These are phyloP conservation scores for Coleophora deauratella DNA, from an alignment of 2,888 invertebrate species.

Conservation along the genomic window DNA sequence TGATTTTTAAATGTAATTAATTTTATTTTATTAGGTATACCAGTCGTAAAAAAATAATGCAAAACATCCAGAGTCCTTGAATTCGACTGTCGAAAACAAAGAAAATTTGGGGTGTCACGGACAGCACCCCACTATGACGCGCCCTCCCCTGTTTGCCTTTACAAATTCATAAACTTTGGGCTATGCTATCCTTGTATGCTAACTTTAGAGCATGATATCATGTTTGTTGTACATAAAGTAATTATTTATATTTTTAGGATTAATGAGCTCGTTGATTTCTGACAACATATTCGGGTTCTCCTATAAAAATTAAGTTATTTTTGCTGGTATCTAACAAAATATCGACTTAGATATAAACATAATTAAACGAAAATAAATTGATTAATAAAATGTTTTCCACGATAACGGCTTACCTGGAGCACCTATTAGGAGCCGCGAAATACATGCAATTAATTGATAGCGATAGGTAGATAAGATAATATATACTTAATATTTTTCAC, in stretches of 20 bases:
- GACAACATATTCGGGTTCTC: too few species aligned
- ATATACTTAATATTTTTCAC: slow-evolving; percentile 32
- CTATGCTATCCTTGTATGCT: too few species aligned
- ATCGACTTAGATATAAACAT: too few species aligned
- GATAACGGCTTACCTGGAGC: slow-evolving; percentile 43
- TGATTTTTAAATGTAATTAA: too few species aligned
- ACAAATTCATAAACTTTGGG: not conserved
- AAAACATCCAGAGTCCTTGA: not conserved
- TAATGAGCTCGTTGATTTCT: too few species aligned
- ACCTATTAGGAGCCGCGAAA: slow-evolving; percentile 15
- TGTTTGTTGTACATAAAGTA: too few species aligned
- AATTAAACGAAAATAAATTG: not conserved
- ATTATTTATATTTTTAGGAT: too few species aligned
- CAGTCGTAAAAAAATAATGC: not conserved
- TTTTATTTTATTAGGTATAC: not conserved
- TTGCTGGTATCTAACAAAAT: too few species aligned
- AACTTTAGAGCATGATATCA: too few species aligned
- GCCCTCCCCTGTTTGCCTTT: slow-evolving; percentile 9
- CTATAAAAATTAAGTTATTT: too few species aligned
- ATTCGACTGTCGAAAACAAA: slow-evolving; percentile 25
- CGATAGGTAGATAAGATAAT: slow-evolving; percentile 36
- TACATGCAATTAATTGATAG: slow-evolving; percentile 5
- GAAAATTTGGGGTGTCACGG: slow-evolving; percentile 21
- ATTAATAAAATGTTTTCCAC: slow-evolving; percentile 19
- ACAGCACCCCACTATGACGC: slow-evolving; percentile 12